Conservation (phyloP, 2,888 invertebrate genomes). For the Fragum fragum region DNA sequence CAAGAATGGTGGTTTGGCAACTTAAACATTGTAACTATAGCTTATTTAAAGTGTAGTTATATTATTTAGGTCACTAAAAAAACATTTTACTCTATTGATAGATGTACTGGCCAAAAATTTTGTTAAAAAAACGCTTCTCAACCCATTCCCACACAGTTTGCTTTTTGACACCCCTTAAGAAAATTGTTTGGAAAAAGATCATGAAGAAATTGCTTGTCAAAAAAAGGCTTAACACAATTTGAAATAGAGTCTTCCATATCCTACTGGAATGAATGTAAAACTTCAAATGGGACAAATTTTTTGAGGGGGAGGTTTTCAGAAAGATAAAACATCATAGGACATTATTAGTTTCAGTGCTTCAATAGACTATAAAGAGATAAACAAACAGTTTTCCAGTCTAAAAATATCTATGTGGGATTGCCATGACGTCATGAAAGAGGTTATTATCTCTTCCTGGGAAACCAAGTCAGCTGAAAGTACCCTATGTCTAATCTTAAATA, state of each 20-base stretch:
- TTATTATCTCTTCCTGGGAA: conserved; percentile 25
- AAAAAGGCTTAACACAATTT: too few relatives aligned
- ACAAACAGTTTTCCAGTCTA: conserved; percentile 9
- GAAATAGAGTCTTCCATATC: too few relatives aligned
- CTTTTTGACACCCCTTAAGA: background rate
- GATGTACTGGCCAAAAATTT: too few relatives aligned
- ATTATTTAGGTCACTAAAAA: too few relatives aligned
- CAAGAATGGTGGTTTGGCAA: too few relatives aligned
- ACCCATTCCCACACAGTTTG: background rate
- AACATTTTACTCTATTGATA: too few relatives aligned
- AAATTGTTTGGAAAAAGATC: background rate
- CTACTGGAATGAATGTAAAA: too few relatives aligned
- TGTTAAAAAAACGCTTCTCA: too few relatives aligned
- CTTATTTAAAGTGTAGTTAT: too few relatives aligned
- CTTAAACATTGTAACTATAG: too few relatives aligned
- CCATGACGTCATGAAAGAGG: conserved; percentile 33
- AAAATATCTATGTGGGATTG: conserved; percentile 42
- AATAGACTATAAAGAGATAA: conserved; percentile 5
- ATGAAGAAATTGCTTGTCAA: too few relatives aligned
- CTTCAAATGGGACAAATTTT: too few relatives aligned
- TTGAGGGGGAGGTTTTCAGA: background rate
- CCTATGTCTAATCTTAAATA: background rate
- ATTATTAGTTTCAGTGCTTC: background rate
- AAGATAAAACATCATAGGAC: background rate
- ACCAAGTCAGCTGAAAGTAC: conserved; percentile 12